Evolutionary conservation across 1,140 invertebrate genomes (phyloP).

Genomic region (Paraescarpia echinospica): DNA sequence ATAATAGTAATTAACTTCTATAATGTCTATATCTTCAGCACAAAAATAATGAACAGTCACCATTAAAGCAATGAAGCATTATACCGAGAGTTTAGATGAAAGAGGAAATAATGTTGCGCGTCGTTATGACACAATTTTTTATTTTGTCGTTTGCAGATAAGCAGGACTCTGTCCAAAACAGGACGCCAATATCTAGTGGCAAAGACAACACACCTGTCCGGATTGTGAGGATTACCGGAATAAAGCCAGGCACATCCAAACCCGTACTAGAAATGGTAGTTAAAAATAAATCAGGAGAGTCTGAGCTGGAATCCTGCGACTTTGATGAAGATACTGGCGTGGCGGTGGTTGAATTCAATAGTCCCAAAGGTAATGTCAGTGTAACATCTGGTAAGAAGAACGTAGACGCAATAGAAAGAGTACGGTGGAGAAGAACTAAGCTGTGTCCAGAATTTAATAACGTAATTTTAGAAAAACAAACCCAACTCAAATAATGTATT

Average conservation of each 20-base stretch:
- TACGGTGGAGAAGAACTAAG: too few species aligned
- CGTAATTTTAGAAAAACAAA: too few species aligned
- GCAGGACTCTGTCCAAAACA: background rate
- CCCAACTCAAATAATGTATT: too few species aligned
- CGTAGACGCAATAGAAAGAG: too few species aligned
- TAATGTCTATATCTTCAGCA: too few species aligned
- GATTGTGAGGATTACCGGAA: background rate
- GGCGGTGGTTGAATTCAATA: background rate
- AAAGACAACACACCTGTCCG: background rate
- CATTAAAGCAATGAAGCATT: too few species aligned
- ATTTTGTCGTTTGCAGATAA: background rate
- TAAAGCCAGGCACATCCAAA: background rate
- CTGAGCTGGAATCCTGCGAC: background rate
- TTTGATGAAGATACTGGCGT: constrained; percentile 1
- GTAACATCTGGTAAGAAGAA: background rate
- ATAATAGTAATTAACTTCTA: too few species aligned
- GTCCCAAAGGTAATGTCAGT: background rate
- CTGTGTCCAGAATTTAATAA: too few species aligned
- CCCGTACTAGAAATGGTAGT: background rate
- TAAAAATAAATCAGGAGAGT: background rate
- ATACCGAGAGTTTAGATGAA: background rate
- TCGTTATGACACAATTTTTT: background rate
- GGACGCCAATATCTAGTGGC: background rate
- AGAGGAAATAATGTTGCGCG: background rate
- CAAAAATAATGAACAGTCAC: too few species aligned